Percentiles rank a stretch among this genome's conserved stretches.
These are phyloP conservation scores for Corythornis leucogaster DNA, from an alignment of 2,797 vertebrate species.

Conservation along the genomic window DNA sequence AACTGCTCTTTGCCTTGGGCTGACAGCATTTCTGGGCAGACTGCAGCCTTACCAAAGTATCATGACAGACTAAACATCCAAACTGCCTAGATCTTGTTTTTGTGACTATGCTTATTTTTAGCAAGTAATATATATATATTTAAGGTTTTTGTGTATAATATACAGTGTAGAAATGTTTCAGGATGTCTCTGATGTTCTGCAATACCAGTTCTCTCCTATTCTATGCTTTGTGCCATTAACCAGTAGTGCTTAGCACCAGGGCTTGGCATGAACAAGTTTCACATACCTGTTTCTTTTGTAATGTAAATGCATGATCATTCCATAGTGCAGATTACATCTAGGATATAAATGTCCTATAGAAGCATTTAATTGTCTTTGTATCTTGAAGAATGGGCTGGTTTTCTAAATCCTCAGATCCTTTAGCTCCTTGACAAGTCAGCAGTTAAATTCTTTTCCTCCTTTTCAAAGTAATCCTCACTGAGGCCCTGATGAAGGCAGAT, in stretches of 20 bases:
- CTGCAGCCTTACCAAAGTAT: constrained; percentile 3
- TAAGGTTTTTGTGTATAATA: neutral
- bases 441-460: neutral
- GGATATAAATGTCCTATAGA: neutral
- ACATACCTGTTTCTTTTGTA: neutral
- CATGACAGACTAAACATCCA: neutral
- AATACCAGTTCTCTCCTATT: neutral
- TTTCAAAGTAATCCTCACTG: neutral
- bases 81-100: neutral
- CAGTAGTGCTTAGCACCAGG: neutral
- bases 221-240: neutral
- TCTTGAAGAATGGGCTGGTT: neutral
- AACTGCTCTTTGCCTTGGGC: neutral
- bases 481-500: neutral
- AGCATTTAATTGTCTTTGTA: neutral
- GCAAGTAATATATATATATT: neutral
- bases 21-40: neutral
- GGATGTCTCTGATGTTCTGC: neutral
- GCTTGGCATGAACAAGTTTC: neutral
- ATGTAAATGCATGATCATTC: neutral
- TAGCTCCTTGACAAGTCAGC: neutral
- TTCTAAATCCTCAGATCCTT: neutral
- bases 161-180: neutral
- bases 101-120: constrained; percentile 1
- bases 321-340: neutral